A percentile compares a stretch with the other conserved stretches of the same genome.
Conservation (phyloP, 2,888 invertebrate genomes). For the Barypeithes pellucidus region DNA sequence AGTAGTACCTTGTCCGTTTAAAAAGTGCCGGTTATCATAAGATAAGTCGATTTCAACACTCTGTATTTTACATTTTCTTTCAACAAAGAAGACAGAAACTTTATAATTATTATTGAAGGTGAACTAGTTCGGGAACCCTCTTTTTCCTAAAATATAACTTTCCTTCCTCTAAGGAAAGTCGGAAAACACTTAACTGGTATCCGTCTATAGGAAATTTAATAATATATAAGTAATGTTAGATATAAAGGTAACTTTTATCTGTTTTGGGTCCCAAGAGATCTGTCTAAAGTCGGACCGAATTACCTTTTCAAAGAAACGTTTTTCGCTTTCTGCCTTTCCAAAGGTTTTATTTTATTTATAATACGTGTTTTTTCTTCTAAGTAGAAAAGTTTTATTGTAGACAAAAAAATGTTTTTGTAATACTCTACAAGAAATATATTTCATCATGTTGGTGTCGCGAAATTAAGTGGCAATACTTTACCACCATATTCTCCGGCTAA, state of each 20-base stretch:
- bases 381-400: conserved; percentile 10
- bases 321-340: conserved; percentile 31
- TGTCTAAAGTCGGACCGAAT: conserved; percentile 44
- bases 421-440: no score
- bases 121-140: background rate
- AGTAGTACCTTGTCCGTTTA: no score
- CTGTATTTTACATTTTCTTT: no score
- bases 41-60: no score
- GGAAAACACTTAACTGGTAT: conserved; percentile 34
- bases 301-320: conserved; percentile 36
- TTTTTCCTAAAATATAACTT: conserved; percentile 60
- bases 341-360: conserved; percentile 43
- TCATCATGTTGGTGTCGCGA: no score
- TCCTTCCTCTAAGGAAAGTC: conserved; percentile 20
- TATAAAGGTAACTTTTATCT: conserved; percentile 43
- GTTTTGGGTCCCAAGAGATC: conserved; percentile 36
- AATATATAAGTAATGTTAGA: conserved; percentile 46
- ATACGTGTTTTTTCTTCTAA: conserved; percentile 27
- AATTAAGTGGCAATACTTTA: no score
- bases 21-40: no score
- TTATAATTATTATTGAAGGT: background rate
- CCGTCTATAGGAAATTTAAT: conserved; percentile 39
- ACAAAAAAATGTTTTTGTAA: background rate
- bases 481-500: no score
- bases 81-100: background rate